Base-by-base conservation (phyloP, 2,888 invertebrate genomes). In the Aphidoletes aphidimyza region DNA sequence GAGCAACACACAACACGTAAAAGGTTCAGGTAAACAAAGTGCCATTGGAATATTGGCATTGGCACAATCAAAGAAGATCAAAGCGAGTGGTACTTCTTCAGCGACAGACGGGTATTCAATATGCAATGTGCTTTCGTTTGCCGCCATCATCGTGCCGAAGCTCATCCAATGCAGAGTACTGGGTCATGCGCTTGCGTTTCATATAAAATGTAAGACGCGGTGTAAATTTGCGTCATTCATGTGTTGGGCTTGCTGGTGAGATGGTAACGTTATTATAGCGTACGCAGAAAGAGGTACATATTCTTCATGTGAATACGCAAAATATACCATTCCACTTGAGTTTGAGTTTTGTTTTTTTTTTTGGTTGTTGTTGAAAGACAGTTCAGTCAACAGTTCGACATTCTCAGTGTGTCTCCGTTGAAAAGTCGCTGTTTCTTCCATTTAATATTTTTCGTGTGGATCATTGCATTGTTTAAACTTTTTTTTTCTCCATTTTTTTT, bases 151-250 rank as follows among this genome's bases (percentile, higher is more conserved):
- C 30, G 54, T 54, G 30, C 69, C n/a, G n/a, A n/a, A n/a, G n/a
- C n/a, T 42, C 14, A 42, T 42, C 6, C 42, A 42, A 9, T 69
- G 54, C 14, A 26, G 69, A 69, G 69, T 69, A 30, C 30, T 69
- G 30, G 69, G 69, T 69, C 69, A 69, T 14, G 69, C 34, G 34
- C n/a, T 69, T 69, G 69, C 69, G 69, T 69, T 69, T 69, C 69
- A 69, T 69, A 69, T 69, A 69, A 69, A 69, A 30, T 69, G 34
- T 30, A n/a, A 14, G 30, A n/a, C 30, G 14, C 14, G 2, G 69
- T 30, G 69, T 34, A 69, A 69, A 69, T 69, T 26, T 69, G 69
- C 69, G 69, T 69, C 69, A 69, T 69, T 69, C 69, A 69, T 69
- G 69, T 69, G 69, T 69, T 69, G 69, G 34, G 17, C 69, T 69